phyloP scores from a whole-genome alignment of 1,140 invertebrate species.

The Aporrectodea caliginosa region DNA sequence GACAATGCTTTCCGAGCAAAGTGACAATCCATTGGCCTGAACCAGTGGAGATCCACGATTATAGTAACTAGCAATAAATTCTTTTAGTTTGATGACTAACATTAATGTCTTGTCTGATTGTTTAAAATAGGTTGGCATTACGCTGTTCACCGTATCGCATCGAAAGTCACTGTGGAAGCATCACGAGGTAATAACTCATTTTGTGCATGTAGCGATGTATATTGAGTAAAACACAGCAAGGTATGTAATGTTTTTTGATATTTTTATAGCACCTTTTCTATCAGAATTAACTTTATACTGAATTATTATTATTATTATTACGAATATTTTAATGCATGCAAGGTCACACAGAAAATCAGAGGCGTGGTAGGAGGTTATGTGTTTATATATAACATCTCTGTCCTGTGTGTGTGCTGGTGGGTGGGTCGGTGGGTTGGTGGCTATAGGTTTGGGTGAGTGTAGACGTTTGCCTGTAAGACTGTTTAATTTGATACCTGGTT shows the following conservation, averaged over 20 bases:
- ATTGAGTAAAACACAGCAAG: too few relatives aligned
- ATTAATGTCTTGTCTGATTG: too few relatives aligned
- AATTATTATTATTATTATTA: too few relatives aligned
- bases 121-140: slow-evolving; percentile 88
- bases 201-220: too few relatives aligned
- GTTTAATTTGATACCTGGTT: too few relatives aligned
- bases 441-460: too few relatives aligned
- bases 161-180: slow-evolving; percentile 92
- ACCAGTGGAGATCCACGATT: neutral
- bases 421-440: too few relatives aligned
- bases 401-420: too few relatives aligned
- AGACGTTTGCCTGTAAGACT: too few relatives aligned
- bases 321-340: neutral
- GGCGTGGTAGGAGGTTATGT: too few relatives aligned
- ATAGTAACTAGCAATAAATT: neutral
- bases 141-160: slow-evolving; percentile 94
- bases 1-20: neutral
- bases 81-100: neutral
- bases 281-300: too few relatives aligned
- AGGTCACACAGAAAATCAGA: neutral
- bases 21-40: neutral
- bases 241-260: neutral
- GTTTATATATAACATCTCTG: too few relatives aligned
- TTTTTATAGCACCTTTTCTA: neutral
- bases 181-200: slow-evolving; percentile 83